Percentiles rank a stretch among this genome's conserved stretches.
Evolutionary conservation across 2,888 invertebrate species (phyloP).

Genomic region (Apodemia mormo): DNA sequence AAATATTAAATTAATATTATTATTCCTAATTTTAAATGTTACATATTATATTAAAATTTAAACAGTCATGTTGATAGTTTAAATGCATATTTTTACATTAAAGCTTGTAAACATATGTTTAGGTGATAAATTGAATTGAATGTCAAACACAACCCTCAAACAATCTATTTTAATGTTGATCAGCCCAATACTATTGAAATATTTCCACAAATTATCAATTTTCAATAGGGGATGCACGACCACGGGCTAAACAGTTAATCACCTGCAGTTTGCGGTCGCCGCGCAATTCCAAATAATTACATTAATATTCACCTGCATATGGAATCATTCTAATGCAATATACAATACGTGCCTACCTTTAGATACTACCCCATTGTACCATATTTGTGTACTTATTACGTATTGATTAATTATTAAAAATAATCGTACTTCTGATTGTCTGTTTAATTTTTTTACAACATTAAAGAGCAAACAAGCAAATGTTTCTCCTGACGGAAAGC

Average conservation of each 20-base stretch:
- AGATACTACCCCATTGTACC: not conserved
- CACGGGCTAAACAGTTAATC: conserved; percentile 17
- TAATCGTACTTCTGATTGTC: too few relatives aligned
- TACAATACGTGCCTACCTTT: not conserved
- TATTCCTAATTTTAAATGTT: too few relatives aligned
- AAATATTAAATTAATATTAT: too few relatives aligned
- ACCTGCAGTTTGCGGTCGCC: conserved; percentile 4
- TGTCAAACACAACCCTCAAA: not conserved
- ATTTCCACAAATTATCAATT: conserved; percentile 13
- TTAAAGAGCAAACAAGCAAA: too few relatives aligned
- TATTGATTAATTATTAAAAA: too few relatives aligned
- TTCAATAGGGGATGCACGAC: not conserved
- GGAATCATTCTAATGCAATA: not conserved
- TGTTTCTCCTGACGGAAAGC: too few relatives aligned
- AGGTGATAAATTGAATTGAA: not conserved
- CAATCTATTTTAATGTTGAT: not conserved
- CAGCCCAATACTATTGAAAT: not conserved
- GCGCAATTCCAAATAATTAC: conserved; percentile 1
- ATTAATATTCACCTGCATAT: not conserved
- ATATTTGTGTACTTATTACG: too few relatives aligned
- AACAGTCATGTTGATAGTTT: too few relatives aligned
- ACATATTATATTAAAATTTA: too few relatives aligned
- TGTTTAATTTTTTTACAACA: too few relatives aligned
- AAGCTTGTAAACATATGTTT: too few relatives aligned
- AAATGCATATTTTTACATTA: too few relatives aligned